phyloP scores from a whole-genome alignment of 1,140 invertebrate genomes.

The Leptoteleia sp. region DNA sequence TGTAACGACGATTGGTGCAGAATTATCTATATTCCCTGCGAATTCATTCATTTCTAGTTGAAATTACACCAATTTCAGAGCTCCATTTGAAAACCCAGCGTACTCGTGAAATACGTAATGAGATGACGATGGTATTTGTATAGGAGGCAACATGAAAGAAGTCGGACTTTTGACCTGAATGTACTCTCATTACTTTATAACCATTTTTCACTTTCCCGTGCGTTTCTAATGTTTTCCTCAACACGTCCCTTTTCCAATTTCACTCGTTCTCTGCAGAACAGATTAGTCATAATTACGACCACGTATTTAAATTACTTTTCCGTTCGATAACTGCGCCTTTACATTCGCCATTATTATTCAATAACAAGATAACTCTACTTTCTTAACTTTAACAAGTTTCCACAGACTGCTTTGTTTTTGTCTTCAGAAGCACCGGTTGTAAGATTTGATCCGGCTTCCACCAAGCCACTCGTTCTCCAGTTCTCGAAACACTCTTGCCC shows the following conservation, averaged over 20 bases:
- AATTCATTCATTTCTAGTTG: conserved; percentile 47
- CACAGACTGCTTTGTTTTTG: conserved; percentile 32
- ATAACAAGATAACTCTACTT: conserved; percentile 31
- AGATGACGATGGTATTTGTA: conserved; percentile 35
- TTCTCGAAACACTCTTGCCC: conserved; percentile 7
- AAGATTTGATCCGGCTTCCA: conserved; percentile 28
- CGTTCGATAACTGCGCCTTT: conserved; percentile 33
- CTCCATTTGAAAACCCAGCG: conserved; percentile 36
- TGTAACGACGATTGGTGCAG: conserved; percentile 27
- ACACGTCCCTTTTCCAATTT: conserved; percentile 18
- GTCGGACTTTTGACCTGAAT: conserved; percentile 42
- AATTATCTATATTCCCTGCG: conserved; percentile 35
- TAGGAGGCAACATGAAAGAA: conserved; percentile 29
- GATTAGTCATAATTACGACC: conserved; percentile 40
- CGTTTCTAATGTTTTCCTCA: conserved; percentile 34
- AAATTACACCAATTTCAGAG: conserved; percentile 48
- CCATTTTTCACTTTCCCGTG: conserved; percentile 39
- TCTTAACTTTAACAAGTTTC: conserved; percentile 35
- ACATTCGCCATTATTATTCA: conserved; percentile 24
- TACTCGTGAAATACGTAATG: conserved; percentile 45
- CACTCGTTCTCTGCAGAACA: conserved; percentile 38
- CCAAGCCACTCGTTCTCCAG: conserved; percentile 3
- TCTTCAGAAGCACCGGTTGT: conserved; percentile 13
- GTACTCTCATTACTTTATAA: conserved; percentile 46
- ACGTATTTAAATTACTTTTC: conserved; percentile 25